Evolutionary conservation across 1,140 invertebrate genomes (phyloP), one percentile per base, ranked within the genome.

Genomic region (Hyles euphorbiae): DNA sequence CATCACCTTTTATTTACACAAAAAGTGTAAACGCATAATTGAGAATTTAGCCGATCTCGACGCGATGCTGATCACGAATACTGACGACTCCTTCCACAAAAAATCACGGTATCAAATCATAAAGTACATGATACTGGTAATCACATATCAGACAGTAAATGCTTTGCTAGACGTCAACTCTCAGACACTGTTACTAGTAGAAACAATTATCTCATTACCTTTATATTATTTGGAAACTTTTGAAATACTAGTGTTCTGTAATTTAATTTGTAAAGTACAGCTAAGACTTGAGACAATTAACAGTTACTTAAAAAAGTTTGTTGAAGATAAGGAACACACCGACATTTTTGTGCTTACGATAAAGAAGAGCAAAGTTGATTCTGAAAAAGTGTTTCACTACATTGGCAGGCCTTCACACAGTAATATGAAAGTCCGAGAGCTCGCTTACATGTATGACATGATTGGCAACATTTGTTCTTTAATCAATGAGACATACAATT

Each of bases 401-500:
- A 71, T 76, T 5, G 74, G 73, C 52, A 55, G 63, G 5, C 51
- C 63, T 34, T 67, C 70, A 8, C 10, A 53, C 5, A 61, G 58
- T 2, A 83, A 72, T 56, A 60, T 63, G 53, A 74, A 77, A 58
- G 75, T 85, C 33, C 59, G 58, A 6, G 68, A 71, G 32, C 64
- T 85, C 22, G 68, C 73, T 2, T 52, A 51, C 3, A 68, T 63
- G 2, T 85, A 81, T 34, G 61, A 72, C 34, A 53, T 60, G 1
- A 73, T 85, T 6, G 78, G 80, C 0, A 72, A 74, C 43, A 68
- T 68, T 34, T 74, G 71, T 47, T 40, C 8, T n/a, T 56, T 75
- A 6, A 67, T 81, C 34, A 83, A 83, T 46, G 58, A 70, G 40
- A 47, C 78, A 8, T 85, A 74, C 22, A 76, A 83, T 47, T 76